Conservation (phyloP, 1,140 invertebrate genomes). For the Diachasmimorpha longicaudata region DNA sequence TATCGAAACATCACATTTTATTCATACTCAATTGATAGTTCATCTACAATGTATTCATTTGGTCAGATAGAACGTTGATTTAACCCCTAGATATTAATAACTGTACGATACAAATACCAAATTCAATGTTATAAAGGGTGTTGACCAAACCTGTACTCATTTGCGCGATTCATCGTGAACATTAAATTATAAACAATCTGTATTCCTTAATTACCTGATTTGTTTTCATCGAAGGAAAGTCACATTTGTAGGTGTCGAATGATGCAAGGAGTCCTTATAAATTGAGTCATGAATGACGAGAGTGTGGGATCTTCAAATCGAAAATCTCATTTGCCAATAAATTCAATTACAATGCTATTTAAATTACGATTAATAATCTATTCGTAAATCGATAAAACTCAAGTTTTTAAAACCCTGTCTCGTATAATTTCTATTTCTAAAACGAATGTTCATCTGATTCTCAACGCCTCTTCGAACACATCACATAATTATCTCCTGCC, state of each 20-base stretch:
- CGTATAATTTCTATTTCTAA: neutral
- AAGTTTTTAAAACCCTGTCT: neutral
- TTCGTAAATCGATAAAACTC: neutral
- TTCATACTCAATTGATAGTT: neutral
- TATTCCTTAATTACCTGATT: too few relatives aligned
- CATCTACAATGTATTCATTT: neutral
- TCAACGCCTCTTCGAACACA: slow-evolving; percentile 3
- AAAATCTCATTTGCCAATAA: too few relatives aligned
- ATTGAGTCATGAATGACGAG: too few relatives aligned
- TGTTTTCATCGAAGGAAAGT: too few relatives aligned
- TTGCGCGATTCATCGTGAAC: neutral
- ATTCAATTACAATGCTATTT: too few relatives aligned
- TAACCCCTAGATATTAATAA: neutral
- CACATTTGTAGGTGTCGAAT: too few relatives aligned
- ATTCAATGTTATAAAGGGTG: neutral
- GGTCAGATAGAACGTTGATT: neutral
- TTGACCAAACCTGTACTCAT: neutral
- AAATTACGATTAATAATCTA: too few relatives aligned
- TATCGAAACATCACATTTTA: neutral
- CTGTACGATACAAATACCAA: neutral
- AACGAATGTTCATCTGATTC: neutral
- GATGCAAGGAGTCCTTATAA: too few relatives aligned
- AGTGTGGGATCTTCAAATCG: too few relatives aligned
- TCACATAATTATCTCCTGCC: neutral
- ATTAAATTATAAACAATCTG: neutral